Evolutionary conservation across 2,797 vertebrate species (phyloP), one percentile per base, ranked within the genome.

Genomic region (Propithecus deckenii): DNA sequence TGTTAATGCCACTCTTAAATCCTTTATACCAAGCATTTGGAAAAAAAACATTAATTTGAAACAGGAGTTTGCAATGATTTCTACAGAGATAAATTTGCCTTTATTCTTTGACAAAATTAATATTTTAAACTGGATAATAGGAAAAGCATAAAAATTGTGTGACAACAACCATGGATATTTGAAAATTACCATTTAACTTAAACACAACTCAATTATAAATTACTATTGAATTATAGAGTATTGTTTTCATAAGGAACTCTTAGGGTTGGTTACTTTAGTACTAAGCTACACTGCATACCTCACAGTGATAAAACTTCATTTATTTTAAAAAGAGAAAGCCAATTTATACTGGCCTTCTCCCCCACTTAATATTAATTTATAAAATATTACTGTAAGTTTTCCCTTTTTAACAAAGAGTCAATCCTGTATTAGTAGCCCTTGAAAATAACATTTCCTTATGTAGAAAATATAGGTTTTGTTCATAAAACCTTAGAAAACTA

Each of bases 21-120:
- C 57, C 23, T 89, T 86, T 43, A 75, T 50, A 74, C 23, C 28
- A 86, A 76, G 46, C n/a, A 85, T 69, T 89, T 50, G 57, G 38
- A 46, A 57, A 43, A 57, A 43, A 84, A 96, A 92, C 38, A 61
- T n/a, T 85, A 92, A 92, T 89, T 35, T 72, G 23, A 79, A 94
- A 48, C 22, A 85, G 22, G 7, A 65, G 52, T 89, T 91, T 87
- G 0, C 50, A 92, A 50, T 71, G 28, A 89, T 80, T 92, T 94
- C 55, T 14, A 88, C 22, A 89, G 43, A 63, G n/a, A 91, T 35
- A 91, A 81, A 94, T 67, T 0, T 67, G 69, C 30, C 55, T 74
- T 81, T 89, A 89, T 5, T 75, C 48, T 81, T 57, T 83, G 30
- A 83, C 11, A 50, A 76, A 87, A 81, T 65, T 93, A 90, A 25